phyloP scores from a whole-genome alignment of 2,888 invertebrate genomes.

The Zhuqinia jingwanae region DNA sequence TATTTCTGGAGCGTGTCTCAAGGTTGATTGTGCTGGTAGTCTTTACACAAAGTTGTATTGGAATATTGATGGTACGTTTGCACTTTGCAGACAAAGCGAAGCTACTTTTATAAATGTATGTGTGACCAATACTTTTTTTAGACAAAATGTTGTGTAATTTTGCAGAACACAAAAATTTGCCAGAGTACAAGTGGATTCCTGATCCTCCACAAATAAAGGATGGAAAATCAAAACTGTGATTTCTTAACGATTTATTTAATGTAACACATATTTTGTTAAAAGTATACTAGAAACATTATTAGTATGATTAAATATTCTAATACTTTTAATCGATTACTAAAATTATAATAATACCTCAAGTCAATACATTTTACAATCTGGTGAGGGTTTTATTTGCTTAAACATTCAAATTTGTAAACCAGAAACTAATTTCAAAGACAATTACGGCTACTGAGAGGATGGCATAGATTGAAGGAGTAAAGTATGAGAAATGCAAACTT shows the following conservation, averaged over 20 bases:
- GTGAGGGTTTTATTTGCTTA: no score
- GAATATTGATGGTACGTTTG: slow-evolving; percentile 75
- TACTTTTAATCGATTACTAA: no score
- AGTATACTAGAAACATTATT: no score
- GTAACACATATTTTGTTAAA: background rate
- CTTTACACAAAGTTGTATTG: slow-evolving; percentile 80
- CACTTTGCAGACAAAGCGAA: background rate
- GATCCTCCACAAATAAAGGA: slow-evolving; percentile 59
- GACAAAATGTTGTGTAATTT: background rate
- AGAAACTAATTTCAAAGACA: no score
- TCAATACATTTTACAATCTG: no score
- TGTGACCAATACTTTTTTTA: background rate
- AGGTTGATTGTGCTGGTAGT: slow-evolving; percentile 82
- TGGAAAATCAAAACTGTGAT: slow-evolving; percentile 57
- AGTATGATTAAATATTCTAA: no score
- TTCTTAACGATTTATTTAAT: background rate
- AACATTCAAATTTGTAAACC: no score
- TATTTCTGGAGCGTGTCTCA: slow-evolving; percentile 82
- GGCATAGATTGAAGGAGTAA: background rate
- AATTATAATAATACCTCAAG: no score
- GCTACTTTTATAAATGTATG: background rate
- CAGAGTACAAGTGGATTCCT: slow-evolving; percentile 77
- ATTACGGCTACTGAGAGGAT: background rate
- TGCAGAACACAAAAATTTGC: slow-evolving; percentile 77
- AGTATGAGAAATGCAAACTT: background rate